Base-by-base conservation (phyloP, 2,888 invertebrate genomes). In the Salticus scenicus region DNA sequence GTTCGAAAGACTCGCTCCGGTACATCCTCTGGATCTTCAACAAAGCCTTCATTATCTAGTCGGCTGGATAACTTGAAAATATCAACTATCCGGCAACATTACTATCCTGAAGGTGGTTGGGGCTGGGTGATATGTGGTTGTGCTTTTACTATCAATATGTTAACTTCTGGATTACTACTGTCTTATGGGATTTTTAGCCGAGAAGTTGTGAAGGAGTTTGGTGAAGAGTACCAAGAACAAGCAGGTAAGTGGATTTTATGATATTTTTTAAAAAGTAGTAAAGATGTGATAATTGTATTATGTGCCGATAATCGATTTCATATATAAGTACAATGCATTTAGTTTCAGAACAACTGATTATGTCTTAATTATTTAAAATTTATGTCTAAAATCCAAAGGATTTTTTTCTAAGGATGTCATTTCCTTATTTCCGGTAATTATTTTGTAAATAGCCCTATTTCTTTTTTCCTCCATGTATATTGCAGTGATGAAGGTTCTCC, bases 81-180 rank as follows among this genome's bases (percentile, higher is more conserved):
- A 17, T 88, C 88, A 1, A 94, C 95, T 88, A 95, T 95, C 92
- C 93, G 95, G 89, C 95, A 95, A 91, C 95, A 96, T 91, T 95
- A 95, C 91, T 96, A 95, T 91, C 96, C 95, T 5, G 96, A 96
- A 91, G 96, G 96, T 10, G 96, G 96, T 0, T 96, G 96, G 96
- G 96, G 96, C 4, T 96, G 96, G 96, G 94, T 95, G 75, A 94
- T 96, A 77, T 93, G 95, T 2, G 92, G 93, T 20, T 95, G 94
- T 41, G 95, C 94, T 27, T 93, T 95, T 31, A 91, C 95, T 31
- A 95, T 94, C 42, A 95, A 96, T 91, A 92, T 95, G 57, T 91
- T 96, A 27, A 85, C 87, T 0, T 82, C 20, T 33, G 88, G 88
- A 76, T 73, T 88, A 31, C 71, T 87, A 20, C 64, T 87, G 31